Percentiles rank a stretch among this genome's conserved stretches.
These are phyloP conservation scores for Caiman crocodilus DNA, from an alignment of 2,797 vertebrate genomes.

Conservation along the genomic window DNA sequence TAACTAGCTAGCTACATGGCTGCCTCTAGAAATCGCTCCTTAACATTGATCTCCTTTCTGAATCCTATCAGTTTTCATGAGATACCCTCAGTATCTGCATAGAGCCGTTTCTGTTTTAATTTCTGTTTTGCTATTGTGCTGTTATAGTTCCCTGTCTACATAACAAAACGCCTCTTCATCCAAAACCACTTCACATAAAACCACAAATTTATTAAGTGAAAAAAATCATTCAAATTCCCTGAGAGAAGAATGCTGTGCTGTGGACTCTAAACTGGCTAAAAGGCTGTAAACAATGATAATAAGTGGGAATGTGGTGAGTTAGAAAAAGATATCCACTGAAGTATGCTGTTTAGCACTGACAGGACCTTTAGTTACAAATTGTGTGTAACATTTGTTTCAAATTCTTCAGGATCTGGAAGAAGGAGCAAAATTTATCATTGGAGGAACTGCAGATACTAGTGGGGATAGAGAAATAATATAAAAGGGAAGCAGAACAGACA, in stretches of 20 bases:
- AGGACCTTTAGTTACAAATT: slow-evolving; percentile 65
- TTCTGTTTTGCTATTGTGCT: slow-evolving; percentile 29
- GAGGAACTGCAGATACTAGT: slow-evolving; percentile 9
- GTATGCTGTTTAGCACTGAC: slow-evolving; percentile 61
- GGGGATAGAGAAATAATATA: background rate
- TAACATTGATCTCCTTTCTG: background rate
- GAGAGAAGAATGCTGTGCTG: slow-evolving; percentile 22
- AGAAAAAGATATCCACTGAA: slow-evolving; percentile 54
- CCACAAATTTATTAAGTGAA: slow-evolving; percentile 30
- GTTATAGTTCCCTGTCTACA: slow-evolving; percentile 18
- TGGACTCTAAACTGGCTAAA: background rate
- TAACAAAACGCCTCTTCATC: slow-evolving; percentile 32
- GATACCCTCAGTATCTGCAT: background rate
- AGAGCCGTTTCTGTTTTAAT: slow-evolving; percentile 36
- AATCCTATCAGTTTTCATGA: background rate
- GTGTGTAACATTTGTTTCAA: slow-evolving; percentile 70
- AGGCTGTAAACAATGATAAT: slow-evolving; percentile 59
- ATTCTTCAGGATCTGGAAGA: slow-evolving; percentile 64
- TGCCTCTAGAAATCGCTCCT: background rate
- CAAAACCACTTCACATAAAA: slow-evolving; percentile 28
- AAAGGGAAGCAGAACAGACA: background rate
- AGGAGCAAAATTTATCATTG: slow-evolving; percentile 43
- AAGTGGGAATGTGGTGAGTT: slow-evolving; percentile 46
- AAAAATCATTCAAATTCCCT: background rate
- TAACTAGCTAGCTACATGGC: background rate